These are phyloP conservation scores for Pycnomerus fuliginosus DNA, from an alignment of 2,888 invertebrate genomes.

Conservation along the genomic window DNA sequence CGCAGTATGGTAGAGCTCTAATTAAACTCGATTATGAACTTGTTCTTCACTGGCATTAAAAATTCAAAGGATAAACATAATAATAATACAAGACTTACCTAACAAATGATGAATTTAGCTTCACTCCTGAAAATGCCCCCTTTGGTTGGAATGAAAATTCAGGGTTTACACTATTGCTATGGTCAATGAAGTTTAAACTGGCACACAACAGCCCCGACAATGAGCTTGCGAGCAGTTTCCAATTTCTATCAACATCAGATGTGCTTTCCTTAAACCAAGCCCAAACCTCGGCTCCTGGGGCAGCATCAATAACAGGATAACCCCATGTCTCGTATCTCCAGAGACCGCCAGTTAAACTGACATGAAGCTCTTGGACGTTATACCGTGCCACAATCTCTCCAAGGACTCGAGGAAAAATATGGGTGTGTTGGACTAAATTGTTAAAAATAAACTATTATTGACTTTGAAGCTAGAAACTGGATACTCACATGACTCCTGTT, in stretches of 20 bases:
- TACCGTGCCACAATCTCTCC: conserved; percentile 85
- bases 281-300: conserved; percentile 92
- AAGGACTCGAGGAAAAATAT: conserved; percentile 83
- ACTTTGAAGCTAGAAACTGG: conserved; percentile 9
- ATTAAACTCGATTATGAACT: too few species aligned
- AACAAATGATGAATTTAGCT: conserved; percentile 53
- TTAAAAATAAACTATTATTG: conserved; percentile 18
- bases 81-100: too few species aligned
- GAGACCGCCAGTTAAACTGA: conserved; percentile 88
- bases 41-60: too few species aligned
- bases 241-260: conserved; percentile 72
- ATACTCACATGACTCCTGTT: conserved; percentile 60
- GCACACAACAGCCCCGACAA: conserved; percentile 95
- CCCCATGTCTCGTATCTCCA: conserved; percentile 96
- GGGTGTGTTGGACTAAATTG: conserved; percentile 76
- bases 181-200: conserved; percentile 91
- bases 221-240: conserved; percentile 86
- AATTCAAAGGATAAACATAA: too few species aligned
- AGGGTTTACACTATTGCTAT: conserved; percentile 80
- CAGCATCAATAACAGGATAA: conserved; percentile 84
- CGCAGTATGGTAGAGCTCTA: too few species aligned
- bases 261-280: conserved; percentile 82
- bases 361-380: conserved; percentile 84
- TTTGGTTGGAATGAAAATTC: conserved; percentile 78
- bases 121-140: conserved; percentile 57